A percentile compares a stretch with the other conserved stretches of the same genome.
phyloP scores from a whole-genome alignment of 2,888 invertebrate genomes.

The Hydraecia micacea region DNA sequence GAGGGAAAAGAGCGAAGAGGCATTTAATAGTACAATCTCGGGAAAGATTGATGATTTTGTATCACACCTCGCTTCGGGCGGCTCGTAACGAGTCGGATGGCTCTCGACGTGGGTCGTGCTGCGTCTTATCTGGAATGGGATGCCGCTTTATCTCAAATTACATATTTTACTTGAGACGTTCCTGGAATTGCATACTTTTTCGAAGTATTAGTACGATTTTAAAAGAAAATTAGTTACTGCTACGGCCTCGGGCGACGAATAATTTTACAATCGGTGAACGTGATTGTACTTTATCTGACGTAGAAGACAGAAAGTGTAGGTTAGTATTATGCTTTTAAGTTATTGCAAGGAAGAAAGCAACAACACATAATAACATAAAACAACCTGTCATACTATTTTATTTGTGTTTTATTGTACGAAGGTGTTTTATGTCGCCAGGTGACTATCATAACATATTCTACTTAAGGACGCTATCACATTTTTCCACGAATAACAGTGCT shows the following conservation, averaged over 20 bases:
- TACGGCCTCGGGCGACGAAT: slow-evolving; percentile 5
- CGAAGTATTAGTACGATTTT: slow-evolving; percentile 75
- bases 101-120: slow-evolving; percentile 89
- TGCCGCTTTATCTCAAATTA: slow-evolving; percentile 90
- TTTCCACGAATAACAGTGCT: too few species aligned
- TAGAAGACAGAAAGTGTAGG: not conserved
- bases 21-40: slow-evolving; percentile 91
- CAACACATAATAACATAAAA: slow-evolving; percentile 49
- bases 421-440: slow-evolving; percentile 32
- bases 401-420: slow-evolving; percentile 33
- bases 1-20: slow-evolving; percentile 89
- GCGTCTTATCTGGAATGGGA: slow-evolving; percentile 89
- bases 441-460: slow-evolving; percentile 28
- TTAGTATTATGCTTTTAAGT: slow-evolving; percentile 33
- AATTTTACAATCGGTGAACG: slow-evolving; percentile 4
- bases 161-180: slow-evolving; percentile 89
- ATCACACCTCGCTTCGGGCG: slow-evolving; percentile 90
- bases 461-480: too few species aligned
- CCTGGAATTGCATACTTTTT: slow-evolving; percentile 82
- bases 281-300: not conserved
- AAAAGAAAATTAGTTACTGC: slow-evolving; percentile 67
- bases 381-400: slow-evolving; percentile 38
- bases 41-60: slow-evolving; percentile 90
- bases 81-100: slow-evolving; percentile 89
- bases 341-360: slow-evolving; percentile 26